phyloP scores from a whole-genome alignment of 2,797 vertebrate species.

The Tympanoctomys barrerae region DNA sequence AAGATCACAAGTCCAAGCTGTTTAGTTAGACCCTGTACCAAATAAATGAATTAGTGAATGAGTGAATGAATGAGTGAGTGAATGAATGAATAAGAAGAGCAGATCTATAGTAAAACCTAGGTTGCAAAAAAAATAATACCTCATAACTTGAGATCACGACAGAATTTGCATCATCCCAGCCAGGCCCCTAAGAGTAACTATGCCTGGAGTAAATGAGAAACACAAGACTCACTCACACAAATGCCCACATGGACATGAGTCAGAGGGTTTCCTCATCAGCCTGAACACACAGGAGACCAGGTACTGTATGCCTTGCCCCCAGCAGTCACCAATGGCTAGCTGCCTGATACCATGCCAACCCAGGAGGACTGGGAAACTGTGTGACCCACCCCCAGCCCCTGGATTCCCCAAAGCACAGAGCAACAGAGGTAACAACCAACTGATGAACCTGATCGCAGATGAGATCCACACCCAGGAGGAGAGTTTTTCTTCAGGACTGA shows the following conservation, averaged over 20 bases:
- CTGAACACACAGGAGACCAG: neutral
- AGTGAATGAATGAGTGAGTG: too few species aligned
- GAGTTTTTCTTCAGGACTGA: neutral
- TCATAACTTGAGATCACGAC: neutral
- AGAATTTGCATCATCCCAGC: neutral
- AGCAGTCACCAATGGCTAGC: neutral
- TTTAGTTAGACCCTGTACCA: too few species aligned
- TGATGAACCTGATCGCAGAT: neutral
- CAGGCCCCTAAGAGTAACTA: neutral
- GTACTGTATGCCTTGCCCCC: neutral
- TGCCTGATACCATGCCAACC: neutral
- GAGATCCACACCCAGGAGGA: neutral
- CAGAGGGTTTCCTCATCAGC: neutral
- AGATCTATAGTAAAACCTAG: slow-evolving; percentile 27
- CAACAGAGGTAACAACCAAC: neutral
- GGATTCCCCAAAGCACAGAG: neutral
- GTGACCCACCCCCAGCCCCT: neutral
- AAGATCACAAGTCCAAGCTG: too few species aligned
- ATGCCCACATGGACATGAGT: neutral
- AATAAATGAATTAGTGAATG: too few species aligned
- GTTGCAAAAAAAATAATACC: neutral
- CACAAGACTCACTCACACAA: neutral
- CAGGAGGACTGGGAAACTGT: neutral
- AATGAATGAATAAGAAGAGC: neutral
- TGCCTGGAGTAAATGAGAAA: neutral